These are phyloP conservation scores for Mobula birostris DNA, from an alignment of 2,113 vertebrate genomes.

Conservation along the genomic window DNA sequence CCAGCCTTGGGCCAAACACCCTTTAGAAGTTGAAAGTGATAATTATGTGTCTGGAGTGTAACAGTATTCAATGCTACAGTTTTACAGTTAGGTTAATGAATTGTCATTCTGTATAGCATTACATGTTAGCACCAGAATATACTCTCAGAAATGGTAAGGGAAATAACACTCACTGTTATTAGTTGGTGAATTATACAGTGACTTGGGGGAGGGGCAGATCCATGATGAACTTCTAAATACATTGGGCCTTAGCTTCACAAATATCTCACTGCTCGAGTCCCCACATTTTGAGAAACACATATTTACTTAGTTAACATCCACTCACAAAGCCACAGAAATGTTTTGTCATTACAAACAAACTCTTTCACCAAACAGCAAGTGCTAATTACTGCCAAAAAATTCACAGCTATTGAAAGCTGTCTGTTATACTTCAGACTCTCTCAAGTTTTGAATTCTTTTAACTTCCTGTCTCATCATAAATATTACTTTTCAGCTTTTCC, in stretches of 20 bases:
- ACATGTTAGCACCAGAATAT: neutral
- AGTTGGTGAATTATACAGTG: neutral
- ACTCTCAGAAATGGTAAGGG: neutral
- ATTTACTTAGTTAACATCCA: neutral
- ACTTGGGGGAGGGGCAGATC: neutral
- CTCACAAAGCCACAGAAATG: neutral
- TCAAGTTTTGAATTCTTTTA: neutral
- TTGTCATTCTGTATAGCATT: neutral
- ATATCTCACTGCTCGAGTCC: neutral
- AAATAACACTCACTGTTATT: neutral
- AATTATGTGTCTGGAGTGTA: constrained; percentile 6
- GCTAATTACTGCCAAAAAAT: neutral
- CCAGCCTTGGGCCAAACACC: constrained; percentile 4
- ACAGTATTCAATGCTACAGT: neutral
- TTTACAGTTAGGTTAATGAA: neutral
- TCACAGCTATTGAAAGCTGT: neutral
- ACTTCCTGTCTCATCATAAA: neutral
- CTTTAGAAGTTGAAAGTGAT: neutral
- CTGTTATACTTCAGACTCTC: neutral
- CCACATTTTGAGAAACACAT: neutral
- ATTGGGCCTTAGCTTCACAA: neutral
- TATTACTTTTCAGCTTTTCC: neutral
- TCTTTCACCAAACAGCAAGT: neutral
- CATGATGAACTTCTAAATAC: too few relatives aligned
- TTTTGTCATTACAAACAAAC: neutral